phyloP scores from a whole-genome alignment of 2,797 vertebrate genomes.

The Thalassophryne amazonica region DNA sequence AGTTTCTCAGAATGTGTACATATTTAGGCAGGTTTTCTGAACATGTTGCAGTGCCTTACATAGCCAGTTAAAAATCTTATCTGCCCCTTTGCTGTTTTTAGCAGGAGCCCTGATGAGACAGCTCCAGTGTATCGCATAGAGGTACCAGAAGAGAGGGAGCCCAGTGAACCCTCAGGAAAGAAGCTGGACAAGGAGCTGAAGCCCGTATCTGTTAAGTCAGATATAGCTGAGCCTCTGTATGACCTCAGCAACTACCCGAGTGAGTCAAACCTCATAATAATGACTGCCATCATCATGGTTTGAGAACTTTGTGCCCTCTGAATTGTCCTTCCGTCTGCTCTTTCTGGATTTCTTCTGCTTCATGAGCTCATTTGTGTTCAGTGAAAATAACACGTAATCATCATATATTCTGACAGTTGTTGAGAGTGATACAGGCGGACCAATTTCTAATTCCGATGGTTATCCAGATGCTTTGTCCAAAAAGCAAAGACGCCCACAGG shows the following conservation, averaged over 20 bases:
- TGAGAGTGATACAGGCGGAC: slow-evolving; percentile 79
- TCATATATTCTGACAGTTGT: too few species aligned
- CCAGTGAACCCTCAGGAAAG: slow-evolving; percentile 74
- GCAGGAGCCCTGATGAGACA: slow-evolving; percentile 86
- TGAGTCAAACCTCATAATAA: too few species aligned
- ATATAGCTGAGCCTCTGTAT: slow-evolving; percentile 85
- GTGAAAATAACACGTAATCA: too few species aligned
- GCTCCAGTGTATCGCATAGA: slow-evolving; percentile 81
- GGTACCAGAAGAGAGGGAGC: slow-evolving; percentile 75
- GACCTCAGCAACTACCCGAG: slow-evolving; percentile 89
- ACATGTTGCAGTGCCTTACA: background rate
- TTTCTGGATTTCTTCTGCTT: background rate
- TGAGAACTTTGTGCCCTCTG: too few species aligned
- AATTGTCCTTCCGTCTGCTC: background rate
- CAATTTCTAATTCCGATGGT: slow-evolving; percentile 76
- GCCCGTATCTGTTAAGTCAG: slow-evolving; percentile 74
- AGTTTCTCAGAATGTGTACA: background rate
- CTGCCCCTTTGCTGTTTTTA: slow-evolving; percentile 8
- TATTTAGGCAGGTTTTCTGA: background rate
- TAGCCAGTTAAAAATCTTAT: background rate
- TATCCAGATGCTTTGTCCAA: slow-evolving; percentile 93
- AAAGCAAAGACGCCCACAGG: slow-evolving; percentile 91
- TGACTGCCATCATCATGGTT: too few species aligned
- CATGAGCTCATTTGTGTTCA: background rate
- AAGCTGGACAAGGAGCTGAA: slow-evolving; percentile 87